Evolutionary conservation across 2,888 invertebrate genomes (phyloP), one percentile per base, ranked within the genome.

Genomic region (Lymantria dispar): DNA sequence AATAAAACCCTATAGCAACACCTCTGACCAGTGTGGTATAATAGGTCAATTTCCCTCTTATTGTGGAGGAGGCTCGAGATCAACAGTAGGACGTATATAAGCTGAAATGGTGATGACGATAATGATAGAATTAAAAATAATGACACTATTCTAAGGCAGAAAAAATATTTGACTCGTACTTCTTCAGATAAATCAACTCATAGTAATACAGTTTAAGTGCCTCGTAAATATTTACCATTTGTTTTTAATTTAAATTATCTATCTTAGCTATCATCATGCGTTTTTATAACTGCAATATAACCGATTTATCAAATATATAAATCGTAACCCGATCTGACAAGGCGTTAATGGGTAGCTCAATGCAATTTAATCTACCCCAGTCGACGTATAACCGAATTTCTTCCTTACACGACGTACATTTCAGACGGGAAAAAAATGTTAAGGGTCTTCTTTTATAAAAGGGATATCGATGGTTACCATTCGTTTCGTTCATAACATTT

Each of bases 261-360:
- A 38, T 11, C 13, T 12, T 38, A 38, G 11, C 38, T 38, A 11
- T 8, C 2, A 38, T 38, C 33, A 33, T 33, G 33, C 33, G 10
- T 33, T 33, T 22, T 52, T 48, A 13, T 30, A 36, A 51, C 72
- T 76, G 72, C 76, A 78, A 76, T 76, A 78, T 74, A 85, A 80
- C 75, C 80, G 75, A 86, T 89, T 85, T 87, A 85, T 90, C 89
- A 84, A 83, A 85, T 81, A 77, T 72, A 81, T 86, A 83, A 85
- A 88, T 84, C 83, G 83, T 82, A 88, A 92, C 89, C 80, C 79
- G 84, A 91, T 86, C 88, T 88, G 92, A 91, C 92, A 91, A 87
- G 86, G 87, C 89, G 87, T 87, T 91, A 91, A 91, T 91, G 91
- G 88, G 80, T 76, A 78, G 80, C 85, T 83, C 85, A 91, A 92